Percentiles rank a stretch among this genome's conserved stretches.
Evolutionary conservation across 2,113 vertebrate species (phyloP).

Genomic region (Brachypteracias leptosomus): DNA sequence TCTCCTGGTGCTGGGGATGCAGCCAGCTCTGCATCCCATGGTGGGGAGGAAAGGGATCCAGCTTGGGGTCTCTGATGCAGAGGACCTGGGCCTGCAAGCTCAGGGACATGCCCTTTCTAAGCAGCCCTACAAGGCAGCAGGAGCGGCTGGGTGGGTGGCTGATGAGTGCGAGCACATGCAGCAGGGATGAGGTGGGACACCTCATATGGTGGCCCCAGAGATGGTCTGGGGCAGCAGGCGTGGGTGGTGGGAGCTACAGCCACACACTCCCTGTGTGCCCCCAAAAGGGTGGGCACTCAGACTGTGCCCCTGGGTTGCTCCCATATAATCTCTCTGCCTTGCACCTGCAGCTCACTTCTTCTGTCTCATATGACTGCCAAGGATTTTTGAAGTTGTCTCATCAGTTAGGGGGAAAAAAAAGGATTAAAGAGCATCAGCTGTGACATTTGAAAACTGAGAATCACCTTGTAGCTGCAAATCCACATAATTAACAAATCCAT

Average conservation of each 20-base stretch:
- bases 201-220: rapidly evolving
- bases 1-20: background rate
- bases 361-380: background rate
- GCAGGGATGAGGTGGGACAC: background rate
- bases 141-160: background rate
- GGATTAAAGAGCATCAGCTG: background rate
- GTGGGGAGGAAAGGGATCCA: background rate
- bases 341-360: background rate
- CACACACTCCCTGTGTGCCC: rapidly evolving
- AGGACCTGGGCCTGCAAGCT: background rate
- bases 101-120: background rate
- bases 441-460: background rate
- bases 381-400: background rate
- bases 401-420: background rate
- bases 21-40: background rate
- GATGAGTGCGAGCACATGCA: background rate
- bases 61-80: rapidly evolving
- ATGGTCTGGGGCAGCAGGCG: background rate
- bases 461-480: background rate
- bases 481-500: background rate
- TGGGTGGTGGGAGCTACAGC: background rate
- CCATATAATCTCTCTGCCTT: background rate
- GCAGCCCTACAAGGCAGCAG: background rate
- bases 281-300: background rate
- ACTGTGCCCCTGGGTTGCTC: background rate